These are phyloP conservation scores for Spisula subtruncata DNA, from an alignment of 2,888 invertebrate species.

Conservation along the genomic window DNA sequence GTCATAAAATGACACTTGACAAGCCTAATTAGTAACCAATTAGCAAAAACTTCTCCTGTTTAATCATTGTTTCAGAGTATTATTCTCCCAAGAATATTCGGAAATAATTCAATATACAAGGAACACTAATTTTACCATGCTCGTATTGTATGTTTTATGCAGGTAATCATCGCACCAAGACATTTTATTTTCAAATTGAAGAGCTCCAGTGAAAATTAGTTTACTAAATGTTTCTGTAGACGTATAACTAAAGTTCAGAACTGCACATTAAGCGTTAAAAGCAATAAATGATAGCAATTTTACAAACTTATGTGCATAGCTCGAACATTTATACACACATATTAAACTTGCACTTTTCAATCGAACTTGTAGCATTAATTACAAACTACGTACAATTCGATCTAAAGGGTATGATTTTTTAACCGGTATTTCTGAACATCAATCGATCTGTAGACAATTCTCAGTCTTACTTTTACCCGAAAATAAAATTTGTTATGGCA, in stretches of 20 bases:
- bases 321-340: background rate
- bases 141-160: background rate
- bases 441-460: no score
- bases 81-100: background rate
- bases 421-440: no score
- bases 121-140: background rate
- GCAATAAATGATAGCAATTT: background rate
- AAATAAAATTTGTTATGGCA: no score
- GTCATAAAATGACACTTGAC: slow-evolving; percentile 36
- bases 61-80: slow-evolving; percentile 13
- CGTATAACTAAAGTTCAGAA: background rate
- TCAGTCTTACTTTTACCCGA: no score
- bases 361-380: no score
- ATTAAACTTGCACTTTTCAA: background rate
- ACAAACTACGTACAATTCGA: no score
- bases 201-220: background rate
- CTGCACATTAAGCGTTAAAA: background rate
- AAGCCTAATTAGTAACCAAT: slow-evolving; percentile 38
- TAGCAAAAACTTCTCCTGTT: background rate
- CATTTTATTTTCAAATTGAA: background rate
- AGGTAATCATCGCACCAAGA: slow-evolving; percentile 15
- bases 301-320: background rate
- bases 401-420: no score
- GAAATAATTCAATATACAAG: slow-evolving; percentile 17
- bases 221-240: background rate